These are phyloP conservation scores for Sebastes matsubarae DNA, from an alignment of 2,797 vertebrate genomes.

Conservation along the genomic window DNA sequence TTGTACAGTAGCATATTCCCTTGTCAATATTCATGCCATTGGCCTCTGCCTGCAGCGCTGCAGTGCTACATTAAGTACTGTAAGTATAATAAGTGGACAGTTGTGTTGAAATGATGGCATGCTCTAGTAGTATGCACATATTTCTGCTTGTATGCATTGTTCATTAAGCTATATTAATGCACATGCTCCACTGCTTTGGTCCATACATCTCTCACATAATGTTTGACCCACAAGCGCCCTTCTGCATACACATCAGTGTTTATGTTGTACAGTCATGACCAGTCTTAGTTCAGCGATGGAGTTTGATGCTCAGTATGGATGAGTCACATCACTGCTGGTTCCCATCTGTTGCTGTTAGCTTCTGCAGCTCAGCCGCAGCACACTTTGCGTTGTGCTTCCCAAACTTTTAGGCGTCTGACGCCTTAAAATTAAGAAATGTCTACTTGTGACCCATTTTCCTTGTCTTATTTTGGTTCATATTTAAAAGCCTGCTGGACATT, in stretches of 20 bases:
- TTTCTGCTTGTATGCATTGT: constrained; percentile 12
- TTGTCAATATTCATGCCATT: constrained; percentile 43
- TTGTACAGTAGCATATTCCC: constrained; percentile 1
- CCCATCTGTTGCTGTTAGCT: constrained; percentile 28
- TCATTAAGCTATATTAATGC: constrained; percentile 13
- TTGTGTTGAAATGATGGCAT: constrained; percentile 11
- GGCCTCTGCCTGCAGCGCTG: constrained; percentile 43
- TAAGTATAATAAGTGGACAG: constrained; percentile 2
- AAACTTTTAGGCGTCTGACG: fast-evolving
- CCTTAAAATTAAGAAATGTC: background rate
- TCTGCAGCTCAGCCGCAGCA: constrained; percentile 3
- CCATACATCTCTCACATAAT: constrained; percentile 13
- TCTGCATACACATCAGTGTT: constrained; percentile 9
- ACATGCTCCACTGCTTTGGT: constrained; percentile 24
- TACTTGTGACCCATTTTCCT: background rate
- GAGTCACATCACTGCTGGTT: constrained; percentile 60
- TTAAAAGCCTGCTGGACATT: background rate
- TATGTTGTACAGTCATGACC: constrained; percentile 29
- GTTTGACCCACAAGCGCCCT: constrained; percentile 22
- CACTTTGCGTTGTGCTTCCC: background rate
- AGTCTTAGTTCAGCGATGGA: constrained; percentile 13
- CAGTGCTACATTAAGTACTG: background rate
- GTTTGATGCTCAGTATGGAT: constrained; percentile 40
- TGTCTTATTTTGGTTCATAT: background rate
- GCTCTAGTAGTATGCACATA: constrained; percentile 1